Evolutionary conservation across 2,113 vertebrate genomes (phyloP), one percentile per base, ranked within the genome.

Genomic region (Edolisoma coerulescens): DNA sequence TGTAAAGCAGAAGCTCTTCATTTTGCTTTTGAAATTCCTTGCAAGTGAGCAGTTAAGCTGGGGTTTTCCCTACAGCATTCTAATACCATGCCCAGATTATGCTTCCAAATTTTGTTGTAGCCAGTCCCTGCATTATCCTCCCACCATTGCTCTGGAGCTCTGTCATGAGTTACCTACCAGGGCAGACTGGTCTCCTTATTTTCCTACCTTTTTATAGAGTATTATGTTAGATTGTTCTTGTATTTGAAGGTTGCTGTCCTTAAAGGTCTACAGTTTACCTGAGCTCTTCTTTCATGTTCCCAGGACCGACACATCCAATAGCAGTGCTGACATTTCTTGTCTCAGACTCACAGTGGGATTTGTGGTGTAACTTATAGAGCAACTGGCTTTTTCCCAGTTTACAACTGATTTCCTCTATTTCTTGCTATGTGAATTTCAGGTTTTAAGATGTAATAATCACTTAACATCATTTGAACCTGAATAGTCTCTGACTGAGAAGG

Each of bases 381-480:
- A 76, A 69, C 37, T 60, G 49, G 5, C 8, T 83, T 92, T 88
- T 81, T 37, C 14, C 63, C 70, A 69, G 49, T 67, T 86, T 88
- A 86, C 20, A 52, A 14, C 9, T 22, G 32, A 67, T 71, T 88
- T 86, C 63, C 80, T 42, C 13, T 74, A 77, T 59, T 56, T 69
- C 39, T 89, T 77, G 20, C 53, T 87, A 50, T 7, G 16, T 68
- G 73, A 77, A 75, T 78, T 60, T 73, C 79, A 86, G 32, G 20
- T 67, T 93, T 92, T 90, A 88, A 95, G 94, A 89, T 26, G 27
- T 71, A 82, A 56, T 92, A 77, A 93, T 92, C 39, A 80, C 67
- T 93, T 86, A 87, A 73, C 13, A 12, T 71, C 42, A 73, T 84
- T 61, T 94, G 60, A 77, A 91, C 70, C 47, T 90, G 92, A 75